A percentile compares a stretch with the other conserved stretches of the same genome.
Conservation (phyloP, 2,113 vertebrate species). For the Bubalus kerabau region DNA sequence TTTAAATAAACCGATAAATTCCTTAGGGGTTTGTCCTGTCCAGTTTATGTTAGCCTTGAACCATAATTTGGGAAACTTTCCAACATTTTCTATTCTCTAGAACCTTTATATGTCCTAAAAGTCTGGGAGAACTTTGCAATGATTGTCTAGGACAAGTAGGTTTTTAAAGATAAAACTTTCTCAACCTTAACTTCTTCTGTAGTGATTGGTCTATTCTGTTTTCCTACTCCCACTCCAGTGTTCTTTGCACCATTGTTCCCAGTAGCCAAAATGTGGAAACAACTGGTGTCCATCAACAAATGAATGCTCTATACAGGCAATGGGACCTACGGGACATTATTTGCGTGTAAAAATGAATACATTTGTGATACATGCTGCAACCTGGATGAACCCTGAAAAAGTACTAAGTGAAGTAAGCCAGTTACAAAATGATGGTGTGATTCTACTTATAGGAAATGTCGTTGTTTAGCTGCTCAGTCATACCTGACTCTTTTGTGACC, state of each 20-base stretch:
- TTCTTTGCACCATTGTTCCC: not conserved
- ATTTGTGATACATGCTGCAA: no score
- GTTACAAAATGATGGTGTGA: not conserved
- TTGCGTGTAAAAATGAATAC: not conserved
- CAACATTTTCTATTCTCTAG: not conserved
- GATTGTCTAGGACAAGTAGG: not conserved
- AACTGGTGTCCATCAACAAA: not conserved
- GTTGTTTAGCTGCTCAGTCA: not conserved
- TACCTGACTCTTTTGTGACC: not conserved
- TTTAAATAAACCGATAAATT: not conserved
- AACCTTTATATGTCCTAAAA: not conserved
- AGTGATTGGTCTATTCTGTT: not conserved
- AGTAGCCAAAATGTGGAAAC: not conserved
- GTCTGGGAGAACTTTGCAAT: not conserved
- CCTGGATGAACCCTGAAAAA: not conserved
- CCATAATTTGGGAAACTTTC: not conserved
- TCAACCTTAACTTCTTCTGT: not conserved
- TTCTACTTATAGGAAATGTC: not conserved
- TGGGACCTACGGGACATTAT: not conserved
- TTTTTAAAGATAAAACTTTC: not conserved
- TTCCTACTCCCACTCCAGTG: not conserved
- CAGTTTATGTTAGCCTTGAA: not conserved
- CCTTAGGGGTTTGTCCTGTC: not conserved
- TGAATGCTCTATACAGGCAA: not conserved
- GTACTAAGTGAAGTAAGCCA: not conserved